Conservation (phyloP, 2,113 vertebrate genomes). For the Brachyistius frenatus region DNA sequence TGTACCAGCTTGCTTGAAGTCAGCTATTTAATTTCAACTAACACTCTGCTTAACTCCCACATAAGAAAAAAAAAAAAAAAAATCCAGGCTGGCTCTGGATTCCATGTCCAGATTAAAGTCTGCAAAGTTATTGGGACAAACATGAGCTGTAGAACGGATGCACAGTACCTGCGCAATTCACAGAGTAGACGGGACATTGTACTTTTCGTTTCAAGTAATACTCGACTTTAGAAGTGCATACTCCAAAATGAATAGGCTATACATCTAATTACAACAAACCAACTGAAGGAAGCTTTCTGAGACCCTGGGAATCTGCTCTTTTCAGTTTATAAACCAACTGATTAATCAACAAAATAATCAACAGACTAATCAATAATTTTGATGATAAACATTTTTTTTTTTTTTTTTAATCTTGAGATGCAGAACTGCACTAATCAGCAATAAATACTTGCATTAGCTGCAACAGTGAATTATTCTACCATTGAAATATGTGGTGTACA, state of each 20-base stretch:
- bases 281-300: slow-evolving; percentile 4
- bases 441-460: too few relatives aligned
- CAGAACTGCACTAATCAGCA: background rate
- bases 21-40: background rate
- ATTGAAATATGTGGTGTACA: background rate
- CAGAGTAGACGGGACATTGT: background rate
- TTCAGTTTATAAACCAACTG: background rate
- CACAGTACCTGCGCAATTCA: background rate
- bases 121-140: too few relatives aligned
- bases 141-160: background rate
- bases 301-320: background rate
- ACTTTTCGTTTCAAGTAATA: slow-evolving; percentile 20
- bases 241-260: slow-evolving; percentile 23
- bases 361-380: background rate
- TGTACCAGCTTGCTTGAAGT: background rate
- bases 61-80: background rate
- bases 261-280: slow-evolving; percentile 32
- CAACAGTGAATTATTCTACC: background rate
- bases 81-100: background rate
- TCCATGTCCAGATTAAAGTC: background rate
- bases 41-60: background rate
- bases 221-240: background rate
- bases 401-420: background rate
- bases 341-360: background rate
- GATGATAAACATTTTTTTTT: background rate